Base-by-base conservation (phyloP, 2,888 invertebrate species). In the Eristalinus sepulchralis region DNA sequence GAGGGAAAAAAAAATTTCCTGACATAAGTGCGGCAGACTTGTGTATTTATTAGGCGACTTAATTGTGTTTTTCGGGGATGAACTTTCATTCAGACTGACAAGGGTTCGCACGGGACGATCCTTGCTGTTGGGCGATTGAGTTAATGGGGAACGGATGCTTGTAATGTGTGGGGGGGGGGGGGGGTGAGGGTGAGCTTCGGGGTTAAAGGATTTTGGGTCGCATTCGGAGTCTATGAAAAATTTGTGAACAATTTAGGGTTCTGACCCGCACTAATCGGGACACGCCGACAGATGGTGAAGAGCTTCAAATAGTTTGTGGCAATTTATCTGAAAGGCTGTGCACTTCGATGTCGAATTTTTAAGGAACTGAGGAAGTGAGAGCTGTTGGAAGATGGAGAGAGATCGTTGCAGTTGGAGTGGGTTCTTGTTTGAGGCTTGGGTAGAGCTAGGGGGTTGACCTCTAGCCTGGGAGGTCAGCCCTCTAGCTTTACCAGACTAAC, bases 11-110 rank as follows among this genome's bases (percentile, higher is more conserved):
- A 76, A 70, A 76, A 67, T 76, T 76, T 66, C 59, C 59, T 22
- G 31, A 36, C 67, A 76, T 76, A 76, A 76, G 75, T 76, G 75
- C 31, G 39, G 66, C 73, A 6, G 64, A 57, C 73, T 64, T 60
- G 64, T 67, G 59, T 66, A 55, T 55, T 66, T 64, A 66, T 59
- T 64, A 55, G 31, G 62, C 47, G 47, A 47, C 47, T 47, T 47
- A 47, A 47, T 47, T 47, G 47, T 47, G 47, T 47, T 17, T 47
- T 17, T 47, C 17, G 5, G n/a, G 39, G 17, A 17, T n/a, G 17
- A 47, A 20, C 47, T 47, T 47, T 47, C 47, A 47, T 47, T 47
- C 17, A 17, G 47, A 47, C 47, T 47, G 47, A 47, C 47, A 47
- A 47, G 47, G 47, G 47, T 47, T 17, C 17, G 47, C n/a, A 17